Evolutionary conservation across 2,113 vertebrate genomes (phyloP).

Genomic region (Natator depressus): DNA sequence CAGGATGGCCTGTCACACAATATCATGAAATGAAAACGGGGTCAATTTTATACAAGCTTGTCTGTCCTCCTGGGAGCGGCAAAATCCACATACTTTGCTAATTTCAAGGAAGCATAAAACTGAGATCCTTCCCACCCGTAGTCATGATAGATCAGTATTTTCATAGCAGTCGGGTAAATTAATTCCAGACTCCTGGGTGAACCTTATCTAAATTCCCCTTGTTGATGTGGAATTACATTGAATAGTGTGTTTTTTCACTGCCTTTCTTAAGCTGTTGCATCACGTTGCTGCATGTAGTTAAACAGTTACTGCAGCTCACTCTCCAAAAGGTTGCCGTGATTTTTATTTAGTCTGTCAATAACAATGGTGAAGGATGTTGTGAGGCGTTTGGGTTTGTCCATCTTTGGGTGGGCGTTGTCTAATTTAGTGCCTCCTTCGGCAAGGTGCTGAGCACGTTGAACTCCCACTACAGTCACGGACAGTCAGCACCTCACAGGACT

Average conservation of each 20-base stretch:
- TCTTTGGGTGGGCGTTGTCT: neutral
- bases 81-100: neutral
- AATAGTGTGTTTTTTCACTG: neutral
- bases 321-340: neutral
- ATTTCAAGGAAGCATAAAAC: neutral
- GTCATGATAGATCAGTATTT: neutral
- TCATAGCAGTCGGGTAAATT: neutral
- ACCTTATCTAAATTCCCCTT: neutral
- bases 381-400: neutral
- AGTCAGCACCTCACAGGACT: neutral
- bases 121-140: neutral
- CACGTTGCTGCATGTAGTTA: neutral
- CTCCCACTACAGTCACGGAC: neutral
- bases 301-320: neutral
- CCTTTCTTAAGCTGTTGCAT: neutral
- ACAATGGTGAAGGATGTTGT: neutral
- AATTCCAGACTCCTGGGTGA: neutral
- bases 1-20: neutral
- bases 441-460: neutral
- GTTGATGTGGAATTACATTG: neutral
- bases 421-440: neutral
- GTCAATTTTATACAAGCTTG: neutral
- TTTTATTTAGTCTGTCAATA: neutral
- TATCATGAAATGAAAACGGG: neutral
- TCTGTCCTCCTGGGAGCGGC: neutral